Percentiles rank a stretch among this genome's conserved stretches.
Conservation (phyloP, 2,113 vertebrate genomes). For the Taxidea taxus region DNA sequence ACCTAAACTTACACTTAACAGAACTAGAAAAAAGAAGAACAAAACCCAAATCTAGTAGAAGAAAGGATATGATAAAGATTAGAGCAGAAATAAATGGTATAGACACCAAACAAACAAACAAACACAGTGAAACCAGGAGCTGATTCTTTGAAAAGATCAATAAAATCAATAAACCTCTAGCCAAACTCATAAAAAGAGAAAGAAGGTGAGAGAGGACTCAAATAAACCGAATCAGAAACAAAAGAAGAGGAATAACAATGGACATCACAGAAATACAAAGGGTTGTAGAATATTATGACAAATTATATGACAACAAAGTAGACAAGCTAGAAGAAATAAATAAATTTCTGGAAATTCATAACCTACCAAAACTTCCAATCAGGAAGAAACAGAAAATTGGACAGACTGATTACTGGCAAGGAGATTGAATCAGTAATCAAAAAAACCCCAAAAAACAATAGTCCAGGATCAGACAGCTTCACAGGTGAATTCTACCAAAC, state of each 20-base stretch:
- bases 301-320: neutral
- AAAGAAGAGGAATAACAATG: neutral
- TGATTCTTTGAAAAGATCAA: no score
- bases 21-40: neutral
- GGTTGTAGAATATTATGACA: neutral
- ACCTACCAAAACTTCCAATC: neutral
- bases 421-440: neutral
- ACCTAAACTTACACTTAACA: neutral
- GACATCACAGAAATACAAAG: neutral
- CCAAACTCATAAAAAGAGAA: neutral
- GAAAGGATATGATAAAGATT: neutral
- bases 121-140: no score
- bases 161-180: neutral
- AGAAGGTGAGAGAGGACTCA: neutral
- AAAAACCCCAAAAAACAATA: neutral
- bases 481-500: neutral
- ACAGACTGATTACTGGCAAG: neutral
- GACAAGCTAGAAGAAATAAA: neutral
- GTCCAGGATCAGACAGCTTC: neutral
- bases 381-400: neutral
- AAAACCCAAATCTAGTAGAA: neutral
- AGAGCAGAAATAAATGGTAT: neutral
- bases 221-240: neutral
- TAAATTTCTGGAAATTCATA: neutral
- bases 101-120: no score